Base-by-base conservation (phyloP, 2,797 vertebrate genomes). In the Argentina silus region DNA sequence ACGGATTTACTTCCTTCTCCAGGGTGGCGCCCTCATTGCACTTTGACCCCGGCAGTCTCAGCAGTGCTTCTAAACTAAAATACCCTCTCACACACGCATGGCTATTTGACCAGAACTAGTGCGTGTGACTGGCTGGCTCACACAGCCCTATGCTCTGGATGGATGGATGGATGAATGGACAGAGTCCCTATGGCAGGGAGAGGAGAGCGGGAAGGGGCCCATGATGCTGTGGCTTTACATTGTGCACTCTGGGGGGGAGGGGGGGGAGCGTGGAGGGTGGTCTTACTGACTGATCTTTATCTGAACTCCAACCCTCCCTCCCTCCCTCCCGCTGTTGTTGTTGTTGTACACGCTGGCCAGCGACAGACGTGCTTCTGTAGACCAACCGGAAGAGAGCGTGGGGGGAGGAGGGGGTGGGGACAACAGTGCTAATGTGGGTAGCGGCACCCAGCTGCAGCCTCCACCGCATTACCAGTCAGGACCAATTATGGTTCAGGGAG, bases 361-460 rank as follows among this genome's bases (percentile, higher is more conserved):
- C 59, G 65, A 45, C n/a, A 15, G 64, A 36, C 65, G 45, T 51
- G 55, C 62, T 23, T 55, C 51, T 66, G 71, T 57, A 27, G 55
- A 6, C 67, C 62, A 44, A 19, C 51, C 67, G 60, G 63, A 57
- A 70, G 19, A 53, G 14, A 19, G 43, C 45, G 50, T 17, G 27
- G 27, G 8, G 23, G 68, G 66, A 61, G 19, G 14, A 19, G 43
- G 55, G 50, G 23, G 11, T 17, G 68, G 66, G 56, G 19, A 66
- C 68, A 78, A 66, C 63, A 3, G 74, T 0, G 67, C 79, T 77
- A 76, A 81, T 69, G 67, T 27, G 27, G 59, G 27, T 61, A 17
- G 81, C 56, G 74, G n/a, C 73, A 17, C 47, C 72, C 77, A 62
- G 72, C 74, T 75, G 63, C 67, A 59, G 45, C 44, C 27, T 14